Evolutionary conservation across 1,140 invertebrate genomes (phyloP).

Genomic region (Varroa destructor): DNA sequence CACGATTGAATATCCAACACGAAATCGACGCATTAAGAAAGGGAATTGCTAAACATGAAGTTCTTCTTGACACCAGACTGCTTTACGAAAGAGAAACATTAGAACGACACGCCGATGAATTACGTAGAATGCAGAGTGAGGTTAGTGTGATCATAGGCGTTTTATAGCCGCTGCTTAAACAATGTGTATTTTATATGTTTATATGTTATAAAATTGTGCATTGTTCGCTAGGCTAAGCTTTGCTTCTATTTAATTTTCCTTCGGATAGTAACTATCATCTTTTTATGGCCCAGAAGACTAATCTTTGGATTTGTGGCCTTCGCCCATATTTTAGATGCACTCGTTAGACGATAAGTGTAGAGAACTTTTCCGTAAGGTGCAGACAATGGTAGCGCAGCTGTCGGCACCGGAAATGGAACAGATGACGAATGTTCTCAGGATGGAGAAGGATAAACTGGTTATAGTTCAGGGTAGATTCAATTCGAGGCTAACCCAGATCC

Average conservation of each 20-base stretch:
- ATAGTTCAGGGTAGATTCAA: constrained; percentile 64
- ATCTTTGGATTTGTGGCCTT: neutral
- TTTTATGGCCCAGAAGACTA: no score
- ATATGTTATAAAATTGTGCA: no score
- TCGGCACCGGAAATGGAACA: constrained; percentile 72
- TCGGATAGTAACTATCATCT: no score
- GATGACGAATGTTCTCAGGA: constrained; percentile 76
- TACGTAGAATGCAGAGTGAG: constrained; percentile 11
- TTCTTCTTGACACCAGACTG: constrained; percentile 26
- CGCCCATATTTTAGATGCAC: neutral
- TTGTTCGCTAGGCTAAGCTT: no score
- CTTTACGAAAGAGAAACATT: constrained; percentile 11
- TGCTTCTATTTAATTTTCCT: no score
- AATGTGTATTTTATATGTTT: no score
- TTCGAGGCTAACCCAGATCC: constrained; percentile 59
- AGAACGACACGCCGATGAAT: constrained; percentile 10
- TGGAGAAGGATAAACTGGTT: constrained; percentile 58
- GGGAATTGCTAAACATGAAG: constrained; percentile 19
- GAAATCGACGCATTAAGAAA: constrained; percentile 14
- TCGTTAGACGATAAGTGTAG: constrained; percentile 66
- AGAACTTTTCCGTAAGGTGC: constrained; percentile 72
- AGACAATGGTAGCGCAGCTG: constrained; percentile 73
- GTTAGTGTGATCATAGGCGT: neutral
- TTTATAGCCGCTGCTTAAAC: neutral
- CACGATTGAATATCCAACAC: neutral